phyloP scores from a whole-genome alignment of 2,113 vertebrate species.

The Ceratotherium simum region DNA sequence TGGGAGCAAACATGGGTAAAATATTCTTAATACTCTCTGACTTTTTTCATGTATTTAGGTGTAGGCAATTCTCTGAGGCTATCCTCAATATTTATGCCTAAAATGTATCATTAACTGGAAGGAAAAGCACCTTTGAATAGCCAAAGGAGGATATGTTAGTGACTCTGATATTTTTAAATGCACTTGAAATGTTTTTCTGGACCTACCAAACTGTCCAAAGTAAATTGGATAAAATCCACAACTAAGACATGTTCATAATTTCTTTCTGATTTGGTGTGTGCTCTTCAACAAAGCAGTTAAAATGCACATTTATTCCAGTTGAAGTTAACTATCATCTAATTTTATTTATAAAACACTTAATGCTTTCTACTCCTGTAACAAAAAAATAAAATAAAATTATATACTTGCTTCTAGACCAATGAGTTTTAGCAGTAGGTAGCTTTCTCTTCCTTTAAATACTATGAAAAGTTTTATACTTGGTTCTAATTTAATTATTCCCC shows the following conservation, averaged over 20 bases:
- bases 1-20: not conserved
- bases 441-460: constrained; percentile 20
- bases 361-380: not conserved
- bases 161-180: not conserved
- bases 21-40: not conserved
- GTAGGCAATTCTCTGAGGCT: not conserved
- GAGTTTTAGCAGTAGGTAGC: not conserved
- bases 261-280: not conserved
- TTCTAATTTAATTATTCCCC: constrained; percentile 42
- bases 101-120: not conserved
- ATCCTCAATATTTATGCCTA: not conserved
- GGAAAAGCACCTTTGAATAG: not conserved
- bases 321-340: constrained; percentile 11
- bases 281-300: not conserved
- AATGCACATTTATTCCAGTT: not conserved
- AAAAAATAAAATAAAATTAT: not conserved
- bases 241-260: not conserved
- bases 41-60: not conserved
- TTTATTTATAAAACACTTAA: constrained; percentile 38
- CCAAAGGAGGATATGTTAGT: not conserved
- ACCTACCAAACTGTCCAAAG: not conserved
- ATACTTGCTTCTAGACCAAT: not conserved
- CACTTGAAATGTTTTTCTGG: not conserved
- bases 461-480: not conserved
- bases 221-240: not conserved